A percentile compares a stretch with the other conserved stretches of the same genome.
Conservation (phyloP, 2,113 vertebrate species). For the Theropithecus gelada region DNA sequence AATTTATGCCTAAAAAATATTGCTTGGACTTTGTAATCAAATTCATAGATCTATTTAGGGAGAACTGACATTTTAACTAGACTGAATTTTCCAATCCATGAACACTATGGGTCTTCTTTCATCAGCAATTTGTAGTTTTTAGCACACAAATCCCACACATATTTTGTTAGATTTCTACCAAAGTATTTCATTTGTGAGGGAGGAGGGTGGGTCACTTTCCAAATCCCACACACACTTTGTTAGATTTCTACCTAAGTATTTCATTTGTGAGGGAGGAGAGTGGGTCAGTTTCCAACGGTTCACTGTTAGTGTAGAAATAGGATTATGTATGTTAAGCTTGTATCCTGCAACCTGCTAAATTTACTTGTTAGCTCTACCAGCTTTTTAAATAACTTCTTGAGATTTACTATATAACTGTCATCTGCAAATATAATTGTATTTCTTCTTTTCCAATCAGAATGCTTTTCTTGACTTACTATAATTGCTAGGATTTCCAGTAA, state of each 20-base stretch:
- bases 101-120: too few species aligned
- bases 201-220: neutral
- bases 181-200: too few species aligned
- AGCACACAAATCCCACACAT: too few species aligned
- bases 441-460: neutral
- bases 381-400: neutral
- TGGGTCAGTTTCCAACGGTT: neutral
- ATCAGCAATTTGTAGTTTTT: too few species aligned
- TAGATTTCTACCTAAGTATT: too few species aligned
- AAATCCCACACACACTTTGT: neutral
- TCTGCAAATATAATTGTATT: neutral
- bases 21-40: neutral
- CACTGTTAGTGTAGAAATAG: neutral
- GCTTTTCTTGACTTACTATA: neutral
- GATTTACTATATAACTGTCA: neutral
- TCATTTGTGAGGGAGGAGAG: too few species aligned
- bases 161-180: too few species aligned
- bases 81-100: too few species aligned
- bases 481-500: neutral
- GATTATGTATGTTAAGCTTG: neutral
- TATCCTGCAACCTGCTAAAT: neutral
- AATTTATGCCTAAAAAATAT: neutral
- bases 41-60: neutral
- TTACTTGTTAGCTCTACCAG: neutral
- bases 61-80: too few species aligned